Evolutionary conservation across 2,113 vertebrate genomes (phyloP), one percentile per base, ranked within the genome.

Genomic region (Zingel zingel): DNA sequence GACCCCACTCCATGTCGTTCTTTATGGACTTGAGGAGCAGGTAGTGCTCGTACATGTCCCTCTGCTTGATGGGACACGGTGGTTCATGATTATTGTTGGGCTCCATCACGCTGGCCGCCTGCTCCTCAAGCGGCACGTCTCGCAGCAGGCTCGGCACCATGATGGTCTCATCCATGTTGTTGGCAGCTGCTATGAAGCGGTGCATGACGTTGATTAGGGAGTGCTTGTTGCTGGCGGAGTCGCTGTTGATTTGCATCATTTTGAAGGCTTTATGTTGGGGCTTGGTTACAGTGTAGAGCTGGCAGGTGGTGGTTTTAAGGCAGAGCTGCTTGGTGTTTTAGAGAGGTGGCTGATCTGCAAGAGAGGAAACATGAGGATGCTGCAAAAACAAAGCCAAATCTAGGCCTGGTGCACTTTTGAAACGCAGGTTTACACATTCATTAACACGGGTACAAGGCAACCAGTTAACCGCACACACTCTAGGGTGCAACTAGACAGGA

Each of bases 111-210:
- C 71, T 23, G 12, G 61, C 70, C 0, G 83, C 86, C 67, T 90
- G 93, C 62, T 95, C 95, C 66, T 95, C 94, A 86, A 96, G 89
- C 1, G 95, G 95, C 57, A 96, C 47, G 33, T 96, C 95, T 48
- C 94, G 77, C 85, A 96, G 89, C 54, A 96, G 88, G 90, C 91
- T 96, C 18, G 96, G 95, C 85, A 96, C 95, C 96, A 96, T 96
- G 91, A 96, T 95, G 77, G 96, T 96, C 84, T 96, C 95, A 27
- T 96, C 94, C 96, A 96, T 96, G 93, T 96, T 96, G 93, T 95
- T 96, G 78, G 95, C 91, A 0, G 96, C 96, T 0, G 95, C 96
- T 0, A 96, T 95, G 90, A 96, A 96, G 86, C 94, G 94, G 90
- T 95, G 93, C 96, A 96, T 96, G 88, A 96, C 93, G 65, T 96